phyloP scores from a whole-genome alignment of 2,113 vertebrate genomes.

The Chinchilla lanigera region DNA sequence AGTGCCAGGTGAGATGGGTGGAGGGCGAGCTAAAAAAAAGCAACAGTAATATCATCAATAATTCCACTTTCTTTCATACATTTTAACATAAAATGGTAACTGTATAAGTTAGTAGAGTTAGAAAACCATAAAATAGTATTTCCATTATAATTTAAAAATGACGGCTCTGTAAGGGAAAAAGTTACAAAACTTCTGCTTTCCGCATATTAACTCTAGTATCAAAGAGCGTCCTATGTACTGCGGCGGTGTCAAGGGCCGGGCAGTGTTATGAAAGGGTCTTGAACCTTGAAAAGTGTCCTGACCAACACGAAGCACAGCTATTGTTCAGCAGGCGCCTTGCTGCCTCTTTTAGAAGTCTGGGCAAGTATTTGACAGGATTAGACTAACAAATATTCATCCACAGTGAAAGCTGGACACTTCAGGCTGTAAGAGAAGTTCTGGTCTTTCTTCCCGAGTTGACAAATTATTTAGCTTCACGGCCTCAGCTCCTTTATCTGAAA shows the following conservation, averaged over 20 bases:
- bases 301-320: not conserved
- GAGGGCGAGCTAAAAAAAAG: not conserved
- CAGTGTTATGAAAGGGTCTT: not conserved
- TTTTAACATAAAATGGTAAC: not conserved
- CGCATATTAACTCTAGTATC: not conserved
- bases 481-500: not conserved
- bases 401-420: not conserved
- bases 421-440: not conserved
- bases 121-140: slow-evolving; percentile 34
- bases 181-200: not conserved
- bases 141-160: slow-evolving; percentile 23
- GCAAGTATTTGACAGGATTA: not conserved
- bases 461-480: not conserved
- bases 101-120: not conserved
- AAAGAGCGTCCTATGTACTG: not conserved
- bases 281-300: not conserved
- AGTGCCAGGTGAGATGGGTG: not conserved
- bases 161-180: not conserved
- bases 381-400: not conserved
- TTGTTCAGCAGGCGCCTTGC: not conserved
- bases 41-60: not conserved
- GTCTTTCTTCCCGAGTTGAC: not conserved
- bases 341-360: not conserved
- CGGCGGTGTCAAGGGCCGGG: not conserved
- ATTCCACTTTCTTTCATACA: not conserved